phyloP scores from a whole-genome alignment of 2,797 vertebrate genomes.

The Chloroceryle inda region DNA sequence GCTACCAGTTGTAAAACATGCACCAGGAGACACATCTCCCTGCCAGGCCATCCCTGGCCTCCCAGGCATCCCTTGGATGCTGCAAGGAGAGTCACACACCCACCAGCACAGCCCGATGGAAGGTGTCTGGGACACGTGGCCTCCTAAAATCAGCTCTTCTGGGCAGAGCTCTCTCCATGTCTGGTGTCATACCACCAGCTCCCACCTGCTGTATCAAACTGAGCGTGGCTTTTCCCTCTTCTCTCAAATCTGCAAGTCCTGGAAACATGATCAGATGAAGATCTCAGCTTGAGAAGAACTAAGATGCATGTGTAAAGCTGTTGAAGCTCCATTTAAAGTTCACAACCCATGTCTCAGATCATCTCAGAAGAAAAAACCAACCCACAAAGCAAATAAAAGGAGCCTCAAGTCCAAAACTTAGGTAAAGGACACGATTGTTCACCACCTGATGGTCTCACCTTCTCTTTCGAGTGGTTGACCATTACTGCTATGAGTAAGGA shows the following conservation, averaged over 20 bases:
- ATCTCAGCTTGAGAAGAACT: background rate
- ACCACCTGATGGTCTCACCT: rapidly evolving
- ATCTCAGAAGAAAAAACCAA: background rate
- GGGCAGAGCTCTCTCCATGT: background rate
- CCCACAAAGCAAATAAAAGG: background rate
- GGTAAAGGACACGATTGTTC: rapidly evolving
- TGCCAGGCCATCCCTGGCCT: background rate
- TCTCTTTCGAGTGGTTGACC: background rate
- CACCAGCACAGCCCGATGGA: background rate
- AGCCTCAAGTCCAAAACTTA: background rate
- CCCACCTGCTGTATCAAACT: background rate
- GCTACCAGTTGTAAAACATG: background rate
- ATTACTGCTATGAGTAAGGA: background rate
- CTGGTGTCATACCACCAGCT: background rate
- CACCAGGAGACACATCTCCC: background rate
- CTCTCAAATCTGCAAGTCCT: background rate
- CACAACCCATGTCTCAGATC: rapidly evolving
- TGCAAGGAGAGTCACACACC: background rate
- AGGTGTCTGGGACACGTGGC: background rate
- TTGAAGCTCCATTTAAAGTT: background rate
- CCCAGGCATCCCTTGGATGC: background rate
- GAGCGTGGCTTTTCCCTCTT: background rate
- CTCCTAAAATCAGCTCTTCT: background rate
- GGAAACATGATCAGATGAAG: rapidly evolving
- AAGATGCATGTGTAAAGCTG: rapidly evolving